Percentiles rank a stretch among this genome's conserved stretches.
Conservation (phyloP, 2,888 invertebrate species). For the Furcula furcula region DNA sequence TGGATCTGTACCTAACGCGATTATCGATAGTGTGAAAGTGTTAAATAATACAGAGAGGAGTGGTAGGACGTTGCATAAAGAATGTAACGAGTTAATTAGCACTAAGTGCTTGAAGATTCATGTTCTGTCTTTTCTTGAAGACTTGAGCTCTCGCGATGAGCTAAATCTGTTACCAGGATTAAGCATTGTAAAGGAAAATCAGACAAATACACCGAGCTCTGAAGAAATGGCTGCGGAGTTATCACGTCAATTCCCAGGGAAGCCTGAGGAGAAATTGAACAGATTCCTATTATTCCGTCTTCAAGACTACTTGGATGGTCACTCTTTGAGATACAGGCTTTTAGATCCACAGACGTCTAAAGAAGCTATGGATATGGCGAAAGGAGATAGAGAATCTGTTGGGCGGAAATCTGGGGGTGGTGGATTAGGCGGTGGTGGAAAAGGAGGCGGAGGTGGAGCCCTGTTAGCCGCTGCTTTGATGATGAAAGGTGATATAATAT, state of each 20-base stretch:
- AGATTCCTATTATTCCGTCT: constrained; percentile 86
- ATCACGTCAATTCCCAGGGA: constrained; percentile 88
- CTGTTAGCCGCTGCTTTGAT: constrained; percentile 81
- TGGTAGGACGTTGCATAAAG: constrained; percentile 65
- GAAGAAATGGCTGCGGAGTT: constrained; percentile 86
- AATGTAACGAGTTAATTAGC: constrained; percentile 73
- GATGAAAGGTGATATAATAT: constrained; percentile 82
- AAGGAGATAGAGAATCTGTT: constrained; percentile 63
- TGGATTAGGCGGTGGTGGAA: constrained; percentile 53
- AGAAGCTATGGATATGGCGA: constrained; percentile 76
- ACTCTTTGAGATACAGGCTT: constrained; percentile 87
- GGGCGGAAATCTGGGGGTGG: constrained; percentile 71
- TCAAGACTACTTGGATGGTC: constrained; percentile 87
- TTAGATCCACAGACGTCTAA: constrained; percentile 84
- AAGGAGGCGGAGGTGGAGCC: constrained; percentile 69
- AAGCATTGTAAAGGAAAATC: constrained; percentile 86
- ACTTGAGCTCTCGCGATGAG: constrained; percentile 86
- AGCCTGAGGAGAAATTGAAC: constrained; percentile 88
- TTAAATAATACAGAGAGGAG: constrained; percentile 45
- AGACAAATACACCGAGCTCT: constrained; percentile 69
- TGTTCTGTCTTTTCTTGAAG: constrained; percentile 88
- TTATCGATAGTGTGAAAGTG: constrained; percentile 35
- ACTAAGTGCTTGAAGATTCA: constrained; percentile 90
- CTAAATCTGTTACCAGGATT: constrained; percentile 87
- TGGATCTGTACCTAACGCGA: constrained; percentile 46